Conservation (phyloP, 1,140 invertebrate genomes). For the Glossosoma conforme region DNA sequence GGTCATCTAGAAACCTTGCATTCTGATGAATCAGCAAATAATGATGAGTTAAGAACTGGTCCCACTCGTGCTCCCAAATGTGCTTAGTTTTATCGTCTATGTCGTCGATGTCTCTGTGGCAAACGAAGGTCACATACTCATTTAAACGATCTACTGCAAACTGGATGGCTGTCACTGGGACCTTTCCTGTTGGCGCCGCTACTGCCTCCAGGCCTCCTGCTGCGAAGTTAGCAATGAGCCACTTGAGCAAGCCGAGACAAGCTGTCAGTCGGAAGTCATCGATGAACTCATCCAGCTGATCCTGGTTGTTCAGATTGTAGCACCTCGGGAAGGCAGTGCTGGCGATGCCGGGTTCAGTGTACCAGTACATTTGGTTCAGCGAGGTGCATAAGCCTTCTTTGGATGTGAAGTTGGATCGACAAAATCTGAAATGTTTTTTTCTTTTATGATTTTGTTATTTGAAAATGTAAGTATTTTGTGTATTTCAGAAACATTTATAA, state of each 20-base stretch:
- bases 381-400: conserved; percentile 83
- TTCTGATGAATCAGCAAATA: conserved; percentile 65
- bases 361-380: conserved; percentile 85
- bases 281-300: conserved; percentile 82
- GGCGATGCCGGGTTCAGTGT: conserved; percentile 73
- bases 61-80: conserved; percentile 81
- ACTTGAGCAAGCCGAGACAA: conserved; percentile 77
- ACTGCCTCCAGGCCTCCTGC: conserved; percentile 52
- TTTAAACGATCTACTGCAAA: conserved; percentile 73
- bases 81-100: conserved; percentile 54
- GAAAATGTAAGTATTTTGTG: too few relatives aligned
- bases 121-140: conserved; percentile 68
- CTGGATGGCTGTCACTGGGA: conserved; percentile 68
- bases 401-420: conserved; percentile 79
- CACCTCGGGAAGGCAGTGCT: conserved; percentile 81
- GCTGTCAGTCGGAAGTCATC: conserved; percentile 87
- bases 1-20: conserved; percentile 47
- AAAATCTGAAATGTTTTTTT: conserved; percentile 60
- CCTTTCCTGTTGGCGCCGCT: conserved; percentile 56
- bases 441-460: too few relatives aligned
- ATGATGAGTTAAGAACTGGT: conserved; percentile 74
- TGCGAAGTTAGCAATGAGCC: conserved; percentile 59
- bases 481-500: too few relatives aligned
- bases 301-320: conserved; percentile 79
- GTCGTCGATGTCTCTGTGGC: conserved; percentile 83